Evolutionary conservation across 2,797 vertebrate species (phyloP).

Genomic region (Brotogeris chrysoptera): DNA sequence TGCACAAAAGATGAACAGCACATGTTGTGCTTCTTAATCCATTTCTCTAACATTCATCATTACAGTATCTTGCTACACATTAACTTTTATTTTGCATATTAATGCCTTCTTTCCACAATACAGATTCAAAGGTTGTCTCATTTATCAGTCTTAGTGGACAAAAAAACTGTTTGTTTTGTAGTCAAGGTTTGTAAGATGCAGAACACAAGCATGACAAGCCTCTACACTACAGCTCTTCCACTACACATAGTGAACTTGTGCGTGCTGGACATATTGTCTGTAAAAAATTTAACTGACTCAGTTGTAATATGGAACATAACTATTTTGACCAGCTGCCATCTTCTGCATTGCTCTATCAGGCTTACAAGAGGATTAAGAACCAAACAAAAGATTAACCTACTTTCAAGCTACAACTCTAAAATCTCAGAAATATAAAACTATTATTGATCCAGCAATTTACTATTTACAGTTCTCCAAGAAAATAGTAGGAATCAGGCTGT

Average conservation of each 20-base stretch:
- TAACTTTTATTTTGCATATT: not conserved
- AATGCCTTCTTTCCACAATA: not conserved
- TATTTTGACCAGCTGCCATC: not conserved
- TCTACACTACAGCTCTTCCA: not conserved
- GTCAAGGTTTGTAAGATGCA: not conserved
- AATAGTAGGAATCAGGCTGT: not conserved
- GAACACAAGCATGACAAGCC: not conserved
- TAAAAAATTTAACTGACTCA: not conserved
- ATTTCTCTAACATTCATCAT: not conserved
- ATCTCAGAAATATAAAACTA: not conserved
- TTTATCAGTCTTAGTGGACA: not conserved
- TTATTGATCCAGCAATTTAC: not conserved
- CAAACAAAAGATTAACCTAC: not conserved
- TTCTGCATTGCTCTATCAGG: not conserved
- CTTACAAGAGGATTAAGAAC: not conserved
- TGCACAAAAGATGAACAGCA: accelerated
- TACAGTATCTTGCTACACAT: not conserved
- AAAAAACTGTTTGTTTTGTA: not conserved
- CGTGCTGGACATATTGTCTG: not conserved
- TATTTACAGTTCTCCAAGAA: not conserved
- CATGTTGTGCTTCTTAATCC: not conserved
- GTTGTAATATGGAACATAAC: not conserved
- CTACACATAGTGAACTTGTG: accelerated
- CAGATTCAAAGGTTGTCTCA: not conserved
- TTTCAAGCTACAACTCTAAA: not conserved